These are phyloP conservation scores for Campoplex nolae DNA, from an alignment of 2,888 invertebrate genomes.

Conservation along the genomic window DNA sequence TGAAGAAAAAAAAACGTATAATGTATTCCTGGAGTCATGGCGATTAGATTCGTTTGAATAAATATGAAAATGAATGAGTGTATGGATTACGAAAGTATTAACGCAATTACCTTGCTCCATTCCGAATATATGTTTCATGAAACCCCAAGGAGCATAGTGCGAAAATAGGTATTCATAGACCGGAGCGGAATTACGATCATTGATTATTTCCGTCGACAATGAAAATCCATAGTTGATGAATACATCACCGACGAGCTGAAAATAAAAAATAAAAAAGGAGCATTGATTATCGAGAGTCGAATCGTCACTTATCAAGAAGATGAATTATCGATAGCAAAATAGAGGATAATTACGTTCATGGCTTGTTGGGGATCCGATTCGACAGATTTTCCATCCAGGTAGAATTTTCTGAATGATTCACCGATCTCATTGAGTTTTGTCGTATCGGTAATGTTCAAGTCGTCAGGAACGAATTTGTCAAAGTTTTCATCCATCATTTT, in stretches of 20 bases:
- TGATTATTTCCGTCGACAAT: constrained; percentile 76
- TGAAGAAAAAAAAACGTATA: too few species aligned
- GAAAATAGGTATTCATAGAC: constrained; percentile 79
- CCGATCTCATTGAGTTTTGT: constrained; percentile 70
- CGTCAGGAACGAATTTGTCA: constrained; percentile 77
- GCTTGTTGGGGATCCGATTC: constrained; percentile 72
- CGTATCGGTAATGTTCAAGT: constrained; percentile 79
- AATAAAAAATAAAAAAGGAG: neutral
- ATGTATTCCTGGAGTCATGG: too few species aligned
- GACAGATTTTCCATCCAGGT: constrained; percentile 77
- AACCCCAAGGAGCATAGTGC: constrained; percentile 75
- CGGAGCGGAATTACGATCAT: constrained; percentile 74
- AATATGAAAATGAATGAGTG: neutral
- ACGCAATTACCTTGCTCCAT: constrained; percentile 72
- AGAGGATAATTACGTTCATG: constrained; percentile 54
- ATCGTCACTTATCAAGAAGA: neutral
- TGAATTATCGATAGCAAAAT: neutral
- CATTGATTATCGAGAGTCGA: neutral
- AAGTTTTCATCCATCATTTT: constrained; percentile 77
- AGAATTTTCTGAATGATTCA: constrained; percentile 76
- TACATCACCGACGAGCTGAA: constrained; percentile 77
- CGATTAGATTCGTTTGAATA: too few species aligned
- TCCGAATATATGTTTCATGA: constrained; percentile 76
- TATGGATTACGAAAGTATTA: neutral
- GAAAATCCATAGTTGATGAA: constrained; percentile 70